Percentiles rank a stretch among this genome's conserved stretches.
Evolutionary conservation across 53 echinoderm and acorn worm genomes (phyloP).

Genomic region (Henricia sp.): DNA sequence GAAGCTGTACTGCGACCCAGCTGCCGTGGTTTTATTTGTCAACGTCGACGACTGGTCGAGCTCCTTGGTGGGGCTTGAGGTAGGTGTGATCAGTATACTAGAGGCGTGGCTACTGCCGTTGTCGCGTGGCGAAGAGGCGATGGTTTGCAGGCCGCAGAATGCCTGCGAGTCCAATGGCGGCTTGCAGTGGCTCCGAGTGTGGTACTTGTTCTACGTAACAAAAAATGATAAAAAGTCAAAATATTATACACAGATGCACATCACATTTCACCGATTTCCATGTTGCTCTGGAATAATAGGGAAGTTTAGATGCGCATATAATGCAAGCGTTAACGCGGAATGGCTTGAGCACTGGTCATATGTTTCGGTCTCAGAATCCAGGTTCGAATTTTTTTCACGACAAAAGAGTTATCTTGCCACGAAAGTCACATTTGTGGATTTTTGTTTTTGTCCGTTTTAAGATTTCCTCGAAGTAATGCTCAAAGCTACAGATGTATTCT

Average conservation of each 20-base stretch:
- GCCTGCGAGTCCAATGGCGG: slow-evolving; percentile 42
- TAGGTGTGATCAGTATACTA: slow-evolving; percentile 96
- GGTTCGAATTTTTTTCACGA: too few species aligned
- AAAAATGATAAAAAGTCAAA: not conserved
- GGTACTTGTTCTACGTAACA: slow-evolving; percentile 42
- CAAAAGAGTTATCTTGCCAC: too few species aligned
- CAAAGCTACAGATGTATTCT: too few species aligned
- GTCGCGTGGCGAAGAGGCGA: slow-evolving; percentile 92
- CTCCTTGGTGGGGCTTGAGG: slow-evolving; percentile 92
- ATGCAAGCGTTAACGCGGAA: too few species aligned
- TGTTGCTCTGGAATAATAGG: not conserved
- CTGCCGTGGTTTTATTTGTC: not conserved
- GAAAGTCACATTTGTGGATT: too few species aligned
- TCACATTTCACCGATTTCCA: not conserved
- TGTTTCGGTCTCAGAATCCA: too few species aligned
- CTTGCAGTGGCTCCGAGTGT: slow-evolving; percentile 52
- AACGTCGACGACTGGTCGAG: slow-evolving; percentile 12
- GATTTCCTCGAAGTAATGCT: too few species aligned
- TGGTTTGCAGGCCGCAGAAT: slow-evolving; percentile 81
- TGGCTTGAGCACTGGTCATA: too few species aligned
- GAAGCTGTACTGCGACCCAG: slow-evolving; percentile 38
- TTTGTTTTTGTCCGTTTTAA: too few species aligned
- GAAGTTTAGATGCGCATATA: too few species aligned
- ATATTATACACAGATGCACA: not conserved
- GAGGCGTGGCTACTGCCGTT: slow-evolving; percentile 81